A percentile compares a stretch with the other conserved stretches of the same genome.
Evolutionary conservation across 2,888 invertebrate genomes (phyloP).

Genomic region (Odontomyia ornata): DNA sequence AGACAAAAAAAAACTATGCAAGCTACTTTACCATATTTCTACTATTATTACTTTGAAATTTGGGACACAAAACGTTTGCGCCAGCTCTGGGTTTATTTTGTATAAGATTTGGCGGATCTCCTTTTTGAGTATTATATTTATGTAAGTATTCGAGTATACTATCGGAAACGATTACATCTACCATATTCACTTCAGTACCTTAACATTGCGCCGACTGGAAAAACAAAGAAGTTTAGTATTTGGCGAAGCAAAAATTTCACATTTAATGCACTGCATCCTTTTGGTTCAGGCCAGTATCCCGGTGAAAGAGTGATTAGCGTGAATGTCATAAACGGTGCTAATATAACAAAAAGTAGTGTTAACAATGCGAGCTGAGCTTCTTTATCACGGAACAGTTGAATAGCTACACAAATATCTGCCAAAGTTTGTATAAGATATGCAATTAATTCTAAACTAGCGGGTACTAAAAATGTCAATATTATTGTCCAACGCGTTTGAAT

Average conservation of each 20-base stretch:
- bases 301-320: conserved; percentile 69
- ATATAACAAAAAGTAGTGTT: conserved; percentile 65
- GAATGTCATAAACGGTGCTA: conserved; percentile 70
- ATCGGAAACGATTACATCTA: no score
- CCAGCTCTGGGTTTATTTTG: no score
- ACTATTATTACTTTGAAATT: no score
- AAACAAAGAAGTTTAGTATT: conserved; percentile 66
- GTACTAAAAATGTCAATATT: conserved; percentile 65
- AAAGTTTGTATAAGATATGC: conserved; percentile 75
- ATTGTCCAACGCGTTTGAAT: conserved; percentile 62
- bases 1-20: no score
- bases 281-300: conserved; percentile 68
- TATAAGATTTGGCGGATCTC: no score
- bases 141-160: no score
- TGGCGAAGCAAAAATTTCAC: conserved; percentile 65
- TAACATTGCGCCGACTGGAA: conserved; percentile 72
- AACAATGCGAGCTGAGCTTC: conserved; percentile 67
- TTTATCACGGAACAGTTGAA: conserved; percentile 70
- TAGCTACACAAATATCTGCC: conserved; percentile 73
- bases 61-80: no score
- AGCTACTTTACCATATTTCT: no score
- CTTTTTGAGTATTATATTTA: no score
- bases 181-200: conserved; percentile 63
- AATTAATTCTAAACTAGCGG: conserved; percentile 68
- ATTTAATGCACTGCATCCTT: conserved; percentile 63